Conservation (phyloP, 2,113 vertebrate genomes). For the Mormyrus iriodes region DNA sequence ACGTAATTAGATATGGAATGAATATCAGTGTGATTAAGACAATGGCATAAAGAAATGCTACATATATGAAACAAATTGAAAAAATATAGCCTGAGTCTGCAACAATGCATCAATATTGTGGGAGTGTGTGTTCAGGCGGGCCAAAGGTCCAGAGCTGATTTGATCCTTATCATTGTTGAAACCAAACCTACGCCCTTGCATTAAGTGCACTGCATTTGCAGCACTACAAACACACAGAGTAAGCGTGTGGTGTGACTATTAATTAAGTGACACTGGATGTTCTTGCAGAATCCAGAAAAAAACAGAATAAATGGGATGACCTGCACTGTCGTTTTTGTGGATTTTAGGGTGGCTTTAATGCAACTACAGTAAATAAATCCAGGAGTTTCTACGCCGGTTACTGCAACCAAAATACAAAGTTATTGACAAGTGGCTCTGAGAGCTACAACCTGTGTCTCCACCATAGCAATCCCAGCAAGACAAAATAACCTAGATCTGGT, state of each 20-base stretch:
- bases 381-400: background rate
- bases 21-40: background rate
- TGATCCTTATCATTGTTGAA: background rate
- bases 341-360: background rate
- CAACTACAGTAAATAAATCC: background rate
- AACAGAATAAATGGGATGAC: background rate
- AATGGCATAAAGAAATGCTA: background rate
- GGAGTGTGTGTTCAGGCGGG: background rate
- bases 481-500: background rate
- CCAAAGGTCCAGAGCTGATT: background rate
- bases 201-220: background rate
- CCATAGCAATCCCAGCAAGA: background rate
- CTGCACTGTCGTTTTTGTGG: background rate
- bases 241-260: background rate
- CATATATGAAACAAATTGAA: background rate
- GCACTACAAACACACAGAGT: background rate
- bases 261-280: background rate
- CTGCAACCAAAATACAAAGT: background rate
- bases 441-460: background rate
- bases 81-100: background rate
- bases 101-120: background rate
- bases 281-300: background rate
- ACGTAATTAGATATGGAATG: background rate
- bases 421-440: background rate
- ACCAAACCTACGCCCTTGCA: background rate